phyloP scores from a whole-genome alignment of 2,113 vertebrate species.

The Clinocottus analis region DNA sequence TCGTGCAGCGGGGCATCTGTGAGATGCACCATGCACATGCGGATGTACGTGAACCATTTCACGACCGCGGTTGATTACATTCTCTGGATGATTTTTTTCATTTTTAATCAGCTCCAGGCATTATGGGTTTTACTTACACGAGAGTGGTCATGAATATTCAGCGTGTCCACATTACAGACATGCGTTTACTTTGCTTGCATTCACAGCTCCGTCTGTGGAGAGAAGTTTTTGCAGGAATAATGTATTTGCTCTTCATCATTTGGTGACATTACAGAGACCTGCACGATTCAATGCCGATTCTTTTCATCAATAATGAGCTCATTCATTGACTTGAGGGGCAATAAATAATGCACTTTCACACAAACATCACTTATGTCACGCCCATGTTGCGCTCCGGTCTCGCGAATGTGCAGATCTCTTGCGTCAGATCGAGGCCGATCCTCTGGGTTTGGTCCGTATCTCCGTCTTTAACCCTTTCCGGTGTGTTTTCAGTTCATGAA shows the following conservation, averaged over 20 bases:
- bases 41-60: conserved; percentile 54
- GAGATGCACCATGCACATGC: conserved; percentile 3
- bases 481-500: no score
- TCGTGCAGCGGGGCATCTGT: conserved; percentile 25
- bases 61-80: conserved; percentile 65
- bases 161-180: conserved; percentile 7
- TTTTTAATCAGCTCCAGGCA: conserved; percentile 70
- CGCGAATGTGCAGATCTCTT: no score
- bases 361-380: no score
- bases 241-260: not conserved
- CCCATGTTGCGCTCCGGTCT: no score
- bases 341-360: no score
- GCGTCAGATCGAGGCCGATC: no score
- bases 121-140: conserved; percentile 44
- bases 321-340: no score
- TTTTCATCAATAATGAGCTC: no score
- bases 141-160: conserved; percentile 54
- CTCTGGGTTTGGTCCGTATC: not conserved
- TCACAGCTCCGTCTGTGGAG: not conserved
- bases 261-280: not conserved
- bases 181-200: conserved; percentile 27
- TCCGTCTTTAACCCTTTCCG: not conserved
- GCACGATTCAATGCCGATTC: no score
- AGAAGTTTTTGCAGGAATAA: not conserved
- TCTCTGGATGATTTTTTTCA: conserved; percentile 58